Conservation (phyloP, 1,140 invertebrate species). For the Teleopsis dalmanni region DNA sequence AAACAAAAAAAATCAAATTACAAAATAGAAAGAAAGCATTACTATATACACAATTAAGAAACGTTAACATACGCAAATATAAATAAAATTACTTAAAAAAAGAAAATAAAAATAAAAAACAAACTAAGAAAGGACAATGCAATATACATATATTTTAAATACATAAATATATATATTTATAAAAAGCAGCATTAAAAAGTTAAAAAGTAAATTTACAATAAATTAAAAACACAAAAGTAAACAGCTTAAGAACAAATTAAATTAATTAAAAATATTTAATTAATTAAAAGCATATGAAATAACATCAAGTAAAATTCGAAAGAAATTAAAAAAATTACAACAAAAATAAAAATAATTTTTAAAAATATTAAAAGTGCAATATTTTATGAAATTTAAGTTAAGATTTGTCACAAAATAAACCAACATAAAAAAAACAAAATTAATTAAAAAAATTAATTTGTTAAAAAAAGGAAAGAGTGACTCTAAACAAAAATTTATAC, state of each 20-base stretch:
- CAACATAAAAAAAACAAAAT: no score
- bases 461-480: no score
- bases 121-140: slow-evolving; percentile 1
- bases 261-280: not conserved
- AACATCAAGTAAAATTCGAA: not conserved
- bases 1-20: not conserved
- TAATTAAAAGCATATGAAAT: no score
- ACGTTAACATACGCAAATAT: not conserved
- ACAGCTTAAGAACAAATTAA: not conserved
- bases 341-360: no score
- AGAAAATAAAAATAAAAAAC: not conserved
- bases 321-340: not conserved
- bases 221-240: not conserved
- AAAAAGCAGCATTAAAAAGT: not conserved
- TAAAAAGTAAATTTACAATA: slow-evolving; percentile 3
- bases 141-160: not conserved
- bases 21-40: not conserved
- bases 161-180: slow-evolving; percentile 6
- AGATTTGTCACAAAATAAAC: no score
- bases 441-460: no score
- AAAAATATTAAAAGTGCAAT: no score
- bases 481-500: no score
- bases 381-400: no score
- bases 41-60: not conserved
- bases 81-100: slow-evolving; percentile 2